Conservation (phyloP, 64 coral and sea anemone species). For the Actinia equina region DNA sequence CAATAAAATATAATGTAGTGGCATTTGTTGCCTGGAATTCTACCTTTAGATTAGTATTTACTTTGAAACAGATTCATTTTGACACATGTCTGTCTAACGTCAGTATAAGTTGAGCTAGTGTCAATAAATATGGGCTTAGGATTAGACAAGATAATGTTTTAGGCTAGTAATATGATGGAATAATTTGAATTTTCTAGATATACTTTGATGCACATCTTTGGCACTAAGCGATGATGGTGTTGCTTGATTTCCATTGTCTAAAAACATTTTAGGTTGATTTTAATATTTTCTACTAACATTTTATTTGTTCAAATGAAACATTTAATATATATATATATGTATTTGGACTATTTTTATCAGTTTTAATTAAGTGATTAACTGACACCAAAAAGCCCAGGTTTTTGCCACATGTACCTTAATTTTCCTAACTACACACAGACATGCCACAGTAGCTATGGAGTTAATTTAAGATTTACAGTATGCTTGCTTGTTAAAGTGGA, state of each 20-base stretch:
- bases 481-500: not conserved
- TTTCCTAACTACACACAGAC: not conserved
- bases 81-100: not conserved
- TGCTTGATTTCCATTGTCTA: not conserved
- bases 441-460: not conserved
- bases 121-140: slow-evolving; percentile 6
- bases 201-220: not conserved
- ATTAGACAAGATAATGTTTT: slow-evolving; percentile 7
- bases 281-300: not conserved
- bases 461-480: not conserved
- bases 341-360: not conserved
- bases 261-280: not conserved
- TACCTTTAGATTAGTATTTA: slow-evolving; percentile 5
- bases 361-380: not conserved
- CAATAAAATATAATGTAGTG: not conserved
- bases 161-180: not conserved
- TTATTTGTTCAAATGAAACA: not conserved
- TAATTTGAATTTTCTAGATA: not conserved
- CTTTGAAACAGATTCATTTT: slow-evolving; percentile 7
- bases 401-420: not conserved
- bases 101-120: not conserved
- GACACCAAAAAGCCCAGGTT: not conserved
- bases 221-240: not conserved
- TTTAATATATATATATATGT: not conserved
- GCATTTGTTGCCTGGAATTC: not conserved